A percentile compares a stretch with the other conserved stretches of the same genome.
Evolutionary conservation across 2,888 invertebrate species (phyloP).

Genomic region (Imbricaverruca yamaguchii): DNA sequence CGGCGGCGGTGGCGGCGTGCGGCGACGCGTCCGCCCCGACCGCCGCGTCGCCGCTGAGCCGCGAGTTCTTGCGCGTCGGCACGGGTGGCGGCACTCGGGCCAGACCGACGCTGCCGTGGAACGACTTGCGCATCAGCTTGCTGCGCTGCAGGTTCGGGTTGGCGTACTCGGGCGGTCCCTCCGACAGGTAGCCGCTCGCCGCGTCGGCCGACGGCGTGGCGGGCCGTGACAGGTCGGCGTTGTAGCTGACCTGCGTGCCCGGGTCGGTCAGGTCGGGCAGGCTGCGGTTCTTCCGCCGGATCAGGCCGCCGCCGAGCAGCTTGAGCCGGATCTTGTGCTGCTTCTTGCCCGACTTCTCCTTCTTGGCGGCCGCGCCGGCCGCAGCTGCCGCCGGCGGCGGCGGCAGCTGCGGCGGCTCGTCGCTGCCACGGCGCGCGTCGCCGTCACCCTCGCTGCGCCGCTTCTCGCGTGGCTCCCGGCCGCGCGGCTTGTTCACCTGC

Average conservation of each 20-base stretch:
- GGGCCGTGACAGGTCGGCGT: conserved; percentile 36
- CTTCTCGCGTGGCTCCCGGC: conserved; percentile 24
- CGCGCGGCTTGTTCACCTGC: conserved; percentile 16
- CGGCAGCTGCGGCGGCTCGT: conserved; percentile 21
- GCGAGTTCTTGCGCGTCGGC: conserved; percentile 76
- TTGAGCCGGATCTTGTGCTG: conserved; percentile 84
- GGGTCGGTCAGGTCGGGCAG: conserved; percentile 86
- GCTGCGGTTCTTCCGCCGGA: conserved; percentile 77
- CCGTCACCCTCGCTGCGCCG: conserved; percentile 29
- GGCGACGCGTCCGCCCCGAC: background rate
- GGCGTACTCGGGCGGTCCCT: conserved; percentile 73
- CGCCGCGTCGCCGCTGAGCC: conserved; percentile 46
- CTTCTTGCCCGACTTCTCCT: conserved; percentile 52
- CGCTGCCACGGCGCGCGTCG: conserved; percentile 27
- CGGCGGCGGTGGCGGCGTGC: background rate
- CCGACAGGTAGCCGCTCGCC: conserved; percentile 63
- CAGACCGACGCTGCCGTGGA: conserved; percentile 67
- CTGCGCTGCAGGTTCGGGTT: conserved; percentile 79
- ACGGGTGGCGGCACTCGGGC: conserved; percentile 61
- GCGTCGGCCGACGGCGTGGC: conserved; percentile 49
- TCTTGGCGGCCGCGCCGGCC: conserved; percentile 20
- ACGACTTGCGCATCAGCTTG: conserved; percentile 79
- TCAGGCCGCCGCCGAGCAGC: conserved; percentile 73
- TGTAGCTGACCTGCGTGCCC: conserved; percentile 42
- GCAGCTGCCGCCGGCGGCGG: background rate